Base-by-base conservation (phyloP, 2,888 invertebrate genomes). In the Netelia melanura region DNA sequence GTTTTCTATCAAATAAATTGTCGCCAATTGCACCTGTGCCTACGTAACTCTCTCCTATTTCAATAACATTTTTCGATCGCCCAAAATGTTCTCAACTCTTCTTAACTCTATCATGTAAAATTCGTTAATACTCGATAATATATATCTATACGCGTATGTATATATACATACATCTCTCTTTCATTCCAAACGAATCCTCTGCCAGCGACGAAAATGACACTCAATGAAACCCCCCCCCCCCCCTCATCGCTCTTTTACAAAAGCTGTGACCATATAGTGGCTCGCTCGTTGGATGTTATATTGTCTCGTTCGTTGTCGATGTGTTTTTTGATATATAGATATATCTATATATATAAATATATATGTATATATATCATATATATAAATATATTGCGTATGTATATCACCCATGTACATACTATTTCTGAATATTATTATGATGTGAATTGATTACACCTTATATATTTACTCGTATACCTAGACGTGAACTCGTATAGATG, bases 251-350 rank as follows among this genome's bases (percentile, higher is more conserved):
- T 92, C 91, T 92, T 91, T 91, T 86, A 83, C 88, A 89, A 92
- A 92, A 92, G 92, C 92, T 93, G 91, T 93, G 91, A 93, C 92
- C 92, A 93, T 93, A 93, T 93, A 93, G 93, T 93, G 93, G 93
- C 94, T 94, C 94, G 93, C 93, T 94, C 94, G 93, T 94, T 94
- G 92, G 92, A 93, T 93, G 93, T 89, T 86, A 87, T 93, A 92
- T 92, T 93, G 93, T 93, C 93, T 93, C 93, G 93, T 93, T 93
- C 93, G 93, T 93, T 93, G 92, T 93, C 93, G 92, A 93, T 93
- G 93, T 93, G 90, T 92, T 92, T 92, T 90, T 88, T 86, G 52
- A 52, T 52, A 81, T 87, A 85, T 70, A 84, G 85, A 87, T 88
- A 81, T 86, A 85, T 87, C 83, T 88, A 84, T 81, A 81, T 79